A percentile compares a stretch with the other conserved stretches of the same genome.
phyloP scores from a whole-genome alignment of 2,113 vertebrate species.

The Gavialis gangeticus region DNA sequence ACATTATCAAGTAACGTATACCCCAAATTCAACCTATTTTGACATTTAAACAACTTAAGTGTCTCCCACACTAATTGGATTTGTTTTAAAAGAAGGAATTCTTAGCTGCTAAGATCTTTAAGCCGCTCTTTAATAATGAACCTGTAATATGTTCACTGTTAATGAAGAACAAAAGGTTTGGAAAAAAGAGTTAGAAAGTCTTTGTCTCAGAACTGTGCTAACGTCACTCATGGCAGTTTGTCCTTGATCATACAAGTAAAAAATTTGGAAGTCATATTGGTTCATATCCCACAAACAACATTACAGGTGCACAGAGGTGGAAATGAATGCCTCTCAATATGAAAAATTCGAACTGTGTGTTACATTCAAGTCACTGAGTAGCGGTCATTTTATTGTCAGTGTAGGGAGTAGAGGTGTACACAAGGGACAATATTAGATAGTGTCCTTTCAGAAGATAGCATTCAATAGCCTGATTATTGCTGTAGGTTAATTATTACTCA shows the following conservation, averaged over 20 bases:
- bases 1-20: constrained; percentile 67
- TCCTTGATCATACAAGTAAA: constrained; percentile 38
- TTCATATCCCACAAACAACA: neutral
- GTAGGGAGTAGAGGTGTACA: constrained; percentile 19
- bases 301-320: neutral
- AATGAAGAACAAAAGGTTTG: constrained; percentile 7
- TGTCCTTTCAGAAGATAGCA: constrained; percentile 75
- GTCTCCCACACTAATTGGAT: constrained; percentile 6
- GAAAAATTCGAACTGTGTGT: constrained; percentile 1
- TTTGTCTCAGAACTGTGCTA: constrained; percentile 45
- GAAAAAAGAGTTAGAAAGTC: neutral
- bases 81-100: neutral
- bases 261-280: neutral
- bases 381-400: neutral
- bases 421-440: constrained; percentile 68
- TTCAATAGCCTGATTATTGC: constrained; percentile 72
- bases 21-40: constrained; percentile 26
- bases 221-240: neutral
- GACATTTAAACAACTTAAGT: neutral
- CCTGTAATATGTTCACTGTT: neutral
- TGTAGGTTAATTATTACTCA: constrained; percentile 49
- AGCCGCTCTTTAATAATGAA: constrained; percentile 5
- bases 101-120: neutral
- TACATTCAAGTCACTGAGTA: constrained; percentile 45
- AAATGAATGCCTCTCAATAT: neutral